Evolutionary conservation across 2,797 vertebrate genomes (phyloP).

Genomic region (Anableps anableps): DNA sequence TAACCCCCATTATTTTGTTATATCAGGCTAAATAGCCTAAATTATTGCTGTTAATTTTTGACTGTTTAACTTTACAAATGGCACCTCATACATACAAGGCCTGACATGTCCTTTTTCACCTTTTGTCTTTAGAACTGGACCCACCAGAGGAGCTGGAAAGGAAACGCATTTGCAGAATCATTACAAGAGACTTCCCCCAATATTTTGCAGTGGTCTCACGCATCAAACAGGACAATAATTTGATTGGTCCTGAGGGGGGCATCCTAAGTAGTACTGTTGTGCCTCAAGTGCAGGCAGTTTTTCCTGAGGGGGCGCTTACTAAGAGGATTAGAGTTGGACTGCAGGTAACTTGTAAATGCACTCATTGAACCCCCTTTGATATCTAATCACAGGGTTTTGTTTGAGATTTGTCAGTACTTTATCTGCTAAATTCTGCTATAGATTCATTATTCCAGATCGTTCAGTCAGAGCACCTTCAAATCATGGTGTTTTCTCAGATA

Average conservation of each 20-base stretch:
- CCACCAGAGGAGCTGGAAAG: constrained; percentile 92
- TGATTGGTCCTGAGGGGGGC: constrained; percentile 96
- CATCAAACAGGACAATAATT: constrained; percentile 95
- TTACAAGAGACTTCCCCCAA: constrained; percentile 97
- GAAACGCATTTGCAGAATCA: constrained; percentile 96
- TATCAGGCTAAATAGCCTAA: no score
- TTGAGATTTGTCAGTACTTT: neutral
- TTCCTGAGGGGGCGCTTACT: constrained; percentile 96
- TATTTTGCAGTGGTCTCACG: constrained; percentile 98
- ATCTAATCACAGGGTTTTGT: neutral
- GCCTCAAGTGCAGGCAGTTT: constrained; percentile 95
- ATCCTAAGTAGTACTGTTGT: constrained; percentile 96
- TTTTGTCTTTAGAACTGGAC: constrained; percentile 86
- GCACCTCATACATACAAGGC: neutral
- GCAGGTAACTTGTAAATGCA: constrained; percentile 84
- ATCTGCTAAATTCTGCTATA: neutral
- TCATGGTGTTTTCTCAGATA: neutral
- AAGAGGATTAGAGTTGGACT: constrained; percentile 96
- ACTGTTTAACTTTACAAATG: no score
- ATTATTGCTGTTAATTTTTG: no score
- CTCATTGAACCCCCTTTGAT: neutral
- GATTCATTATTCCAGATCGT: neutral
- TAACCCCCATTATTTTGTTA: neutral
- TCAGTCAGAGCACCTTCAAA: neutral
- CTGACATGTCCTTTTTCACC: neutral